Evolutionary conservation across 2,797 vertebrate genomes (phyloP).

Genomic region (Knipowitschia caucasica): DNA sequence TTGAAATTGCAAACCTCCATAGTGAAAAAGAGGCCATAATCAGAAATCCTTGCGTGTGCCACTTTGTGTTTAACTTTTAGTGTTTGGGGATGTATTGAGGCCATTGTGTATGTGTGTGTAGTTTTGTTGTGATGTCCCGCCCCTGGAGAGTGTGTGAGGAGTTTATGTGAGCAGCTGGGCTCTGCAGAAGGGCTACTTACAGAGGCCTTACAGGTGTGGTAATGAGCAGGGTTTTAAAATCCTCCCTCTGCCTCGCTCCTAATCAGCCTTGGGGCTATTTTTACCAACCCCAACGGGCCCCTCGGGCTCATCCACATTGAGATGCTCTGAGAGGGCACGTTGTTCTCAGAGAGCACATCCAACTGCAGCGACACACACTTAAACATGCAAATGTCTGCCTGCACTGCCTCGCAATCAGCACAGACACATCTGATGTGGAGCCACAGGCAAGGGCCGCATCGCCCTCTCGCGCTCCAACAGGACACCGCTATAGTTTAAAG

Average conservation of each 20-base stretch:
- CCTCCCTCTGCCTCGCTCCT: constrained; percentile 64
- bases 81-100: constrained; percentile 58
- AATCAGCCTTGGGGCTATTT: constrained; percentile 79
- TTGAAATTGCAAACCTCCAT: constrained; percentile 33
- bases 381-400: constrained; percentile 40
- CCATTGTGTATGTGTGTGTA: constrained; percentile 47
- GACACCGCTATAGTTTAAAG: constrained; percentile 24
- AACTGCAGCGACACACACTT: constrained; percentile 36
- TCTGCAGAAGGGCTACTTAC: constrained; percentile 67
- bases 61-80: constrained; percentile 40
- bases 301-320: constrained; percentile 69
- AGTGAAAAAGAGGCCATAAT: constrained; percentile 32
- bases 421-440: constrained; percentile 30
- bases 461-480: constrained; percentile 13
- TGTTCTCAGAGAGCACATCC: constrained; percentile 43
- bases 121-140: constrained; percentile 55
- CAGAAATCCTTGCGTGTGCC: constrained; percentile 41
- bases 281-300: constrained; percentile 71
- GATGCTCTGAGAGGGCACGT: constrained; percentile 58
- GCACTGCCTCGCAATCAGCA: constrained; percentile 18
- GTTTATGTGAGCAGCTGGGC: constrained; percentile 66
- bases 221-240: constrained; percentile 77
- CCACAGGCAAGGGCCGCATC: constrained; percentile 38
- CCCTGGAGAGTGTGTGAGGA: constrained; percentile 58
- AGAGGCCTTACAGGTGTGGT: constrained; percentile 75